Base-by-base conservation (phyloP, 2,797 vertebrate species). In the Calcarius lapponicus region DNA sequence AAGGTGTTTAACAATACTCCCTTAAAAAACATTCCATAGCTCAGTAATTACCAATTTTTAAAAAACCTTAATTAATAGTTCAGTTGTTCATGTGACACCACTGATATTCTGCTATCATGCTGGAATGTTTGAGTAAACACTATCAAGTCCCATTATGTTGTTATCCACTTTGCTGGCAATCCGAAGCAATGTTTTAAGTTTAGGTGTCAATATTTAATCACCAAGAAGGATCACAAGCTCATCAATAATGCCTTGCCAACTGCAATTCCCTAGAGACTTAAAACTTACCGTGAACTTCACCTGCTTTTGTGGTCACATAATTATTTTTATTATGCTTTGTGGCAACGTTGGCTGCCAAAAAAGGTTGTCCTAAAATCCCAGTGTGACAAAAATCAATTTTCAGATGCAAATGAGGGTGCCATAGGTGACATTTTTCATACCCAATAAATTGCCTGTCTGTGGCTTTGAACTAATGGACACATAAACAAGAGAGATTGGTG, bases 361-460 rank as follows among this genome's bases (percentile, higher is more conserved):
- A 81, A 96, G 86, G 86, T 88, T 94, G 90, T 96, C 96, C 95
- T 97, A 97, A 98, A 98, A 97, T 94, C 97, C 96, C 96, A 95
- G 92, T 94, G 96, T 96, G 97, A 97, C 94, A 97, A 96, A 98
- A 98, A 98, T 97, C 97, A 97, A 98, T 98, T 98, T 98, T 97
- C 96, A 96, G 93, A 97, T 98, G 96, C 97, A 98, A 98, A 98
- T 98, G 73, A 96, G 85, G 93, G 92, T 95, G 92, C 88, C 97
- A 96, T 43, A 95, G 96, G 93, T 97, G 97, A 93, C 91, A 93
- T 97, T 97, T 98, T 98, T 97, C 96, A 97, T 90, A 95, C 88
- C 90, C 80, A 71, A 95, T 97, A 97, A 97, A 97, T 97, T 97
- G 97, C 95, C 96, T 98, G 97, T 98, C 96, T 97, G 87, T 96